Percentiles rank a stretch among this genome's conserved stretches.
phyloP scores from a whole-genome alignment of 2,797 vertebrate genomes.

The Bradypodion pumilum region DNA sequence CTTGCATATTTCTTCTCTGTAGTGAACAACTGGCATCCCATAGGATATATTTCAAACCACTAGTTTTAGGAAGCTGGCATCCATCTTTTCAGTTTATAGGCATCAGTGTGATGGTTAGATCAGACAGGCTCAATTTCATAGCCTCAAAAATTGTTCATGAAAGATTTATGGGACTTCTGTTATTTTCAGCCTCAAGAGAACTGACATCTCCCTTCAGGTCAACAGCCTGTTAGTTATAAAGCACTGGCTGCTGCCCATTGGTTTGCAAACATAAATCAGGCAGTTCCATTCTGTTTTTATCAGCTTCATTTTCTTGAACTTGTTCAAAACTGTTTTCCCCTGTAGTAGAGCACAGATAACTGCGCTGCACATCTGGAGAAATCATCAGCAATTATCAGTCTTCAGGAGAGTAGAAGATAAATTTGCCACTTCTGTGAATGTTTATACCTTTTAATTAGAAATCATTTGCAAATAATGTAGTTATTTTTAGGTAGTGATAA shows the following conservation, averaged over 20 bases:
- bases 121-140: conserved; percentile 23
- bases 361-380: neutral
- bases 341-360: conserved; percentile 2
- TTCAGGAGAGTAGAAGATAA: neutral
- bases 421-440: neutral
- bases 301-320: neutral
- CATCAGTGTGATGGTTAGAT: neutral
- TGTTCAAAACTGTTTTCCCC: neutral
- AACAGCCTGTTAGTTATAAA: conserved; percentile 11
- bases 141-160: conserved; percentile 27
- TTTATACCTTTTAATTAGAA: conserved; percentile 23
- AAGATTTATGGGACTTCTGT: neutral
- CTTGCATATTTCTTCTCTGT: neutral
- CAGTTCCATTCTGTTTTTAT: conserved; percentile 16
- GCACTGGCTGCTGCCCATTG: neutral
- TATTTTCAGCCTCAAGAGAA: conserved; percentile 30
- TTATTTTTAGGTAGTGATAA: neutral
- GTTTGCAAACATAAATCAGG: neutral
- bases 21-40: neutral
- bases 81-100: neutral
- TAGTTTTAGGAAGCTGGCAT: neutral
- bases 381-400: conserved; percentile 12
- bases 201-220: conserved; percentile 24
- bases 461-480: conserved; percentile 23
- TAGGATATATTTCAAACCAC: neutral